phyloP scores from a whole-genome alignment of 2,888 invertebrate species.

The Liodrosophila aerea region DNA sequence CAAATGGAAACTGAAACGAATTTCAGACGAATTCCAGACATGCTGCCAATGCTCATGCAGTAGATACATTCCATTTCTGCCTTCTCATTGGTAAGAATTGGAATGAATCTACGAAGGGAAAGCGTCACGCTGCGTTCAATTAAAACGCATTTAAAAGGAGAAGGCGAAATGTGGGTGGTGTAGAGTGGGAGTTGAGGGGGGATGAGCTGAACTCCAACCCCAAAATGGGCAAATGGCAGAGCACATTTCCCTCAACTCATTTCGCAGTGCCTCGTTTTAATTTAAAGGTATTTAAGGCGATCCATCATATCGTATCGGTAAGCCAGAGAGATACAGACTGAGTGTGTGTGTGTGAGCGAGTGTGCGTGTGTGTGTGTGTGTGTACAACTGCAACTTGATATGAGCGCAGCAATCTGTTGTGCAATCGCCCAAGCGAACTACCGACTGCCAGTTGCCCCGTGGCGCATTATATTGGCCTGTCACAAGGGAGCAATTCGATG shows the following conservation, averaged over 20 bases:
- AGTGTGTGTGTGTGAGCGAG: no score
- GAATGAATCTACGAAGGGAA: constrained; percentile 15
- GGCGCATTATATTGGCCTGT: constrained; percentile 82
- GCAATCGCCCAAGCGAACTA: constrained; percentile 63
- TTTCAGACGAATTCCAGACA: not conserved
- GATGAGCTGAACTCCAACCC: not conserved
- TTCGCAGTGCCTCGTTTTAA: constrained; percentile 76
- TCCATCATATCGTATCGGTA: constrained; percentile 79
- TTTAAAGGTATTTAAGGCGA: constrained; percentile 82
- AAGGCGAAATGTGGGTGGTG: constrained; percentile 2
- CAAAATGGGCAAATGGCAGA: constrained; percentile 8
- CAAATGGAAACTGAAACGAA: not conserved
- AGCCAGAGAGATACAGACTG: constrained; percentile 21
- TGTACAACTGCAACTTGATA: constrained; percentile 78
- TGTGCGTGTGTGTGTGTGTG: no score
- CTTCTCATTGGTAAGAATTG: no score
- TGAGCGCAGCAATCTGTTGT: constrained; percentile 80
- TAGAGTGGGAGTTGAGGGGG: not conserved
- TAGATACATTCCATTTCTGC: no score
- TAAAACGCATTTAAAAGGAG: constrained; percentile 76
- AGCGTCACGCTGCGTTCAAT: constrained; percentile 69
- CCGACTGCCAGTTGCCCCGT: constrained; percentile 70
- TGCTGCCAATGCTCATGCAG: no score
- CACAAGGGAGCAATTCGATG: constrained; percentile 83
- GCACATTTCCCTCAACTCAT: no score